Percentiles rank a stretch among this genome's conserved stretches.
These are phyloP conservation scores for Zalophus californianus DNA, from an alignment of 2,797 vertebrate species.

Conservation along the genomic window DNA sequence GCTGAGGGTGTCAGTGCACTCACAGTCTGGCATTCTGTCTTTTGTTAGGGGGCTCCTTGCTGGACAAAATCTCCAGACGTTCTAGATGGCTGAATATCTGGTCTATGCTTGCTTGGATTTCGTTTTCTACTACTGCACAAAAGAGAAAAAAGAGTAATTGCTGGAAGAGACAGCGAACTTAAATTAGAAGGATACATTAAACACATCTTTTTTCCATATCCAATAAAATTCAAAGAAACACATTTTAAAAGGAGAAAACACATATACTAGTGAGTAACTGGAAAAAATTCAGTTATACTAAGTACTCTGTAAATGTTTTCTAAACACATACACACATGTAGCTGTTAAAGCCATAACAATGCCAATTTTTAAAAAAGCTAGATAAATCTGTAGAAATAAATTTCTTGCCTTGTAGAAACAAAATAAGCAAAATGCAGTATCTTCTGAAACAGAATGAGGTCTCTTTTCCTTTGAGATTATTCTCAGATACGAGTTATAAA, in stretches of 20 bases:
- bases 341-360: not conserved
- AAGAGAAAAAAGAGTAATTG: constrained; percentile 68
- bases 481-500: constrained; percentile 55
- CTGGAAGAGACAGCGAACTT: constrained; percentile 63
- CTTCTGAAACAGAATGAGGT: constrained; percentile 43
- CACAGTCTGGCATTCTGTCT: constrained; percentile 96
- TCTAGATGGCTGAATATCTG: constrained; percentile 96
- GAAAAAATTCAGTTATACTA: not conserved
- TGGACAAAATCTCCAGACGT: constrained; percentile 96
- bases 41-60: constrained; percentile 96
- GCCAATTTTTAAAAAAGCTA: constrained; percentile 37
- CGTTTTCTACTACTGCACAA: constrained; percentile 95
- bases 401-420: constrained; percentile 43
- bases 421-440: constrained; percentile 44
- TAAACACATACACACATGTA: not conserved
- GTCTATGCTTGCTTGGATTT: constrained; percentile 95
- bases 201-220: not conserved
- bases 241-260: constrained; percentile 59
- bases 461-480: constrained; percentile 54
- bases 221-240: constrained; percentile 23
- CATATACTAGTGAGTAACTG: not conserved
- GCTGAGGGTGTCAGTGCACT: constrained; percentile 69
- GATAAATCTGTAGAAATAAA: constrained; percentile 38
- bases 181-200: constrained; percentile 60
- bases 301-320: not conserved